phyloP scores from a whole-genome alignment of 2,113 vertebrate species.

The Pelvicachromis taeniatus region DNA sequence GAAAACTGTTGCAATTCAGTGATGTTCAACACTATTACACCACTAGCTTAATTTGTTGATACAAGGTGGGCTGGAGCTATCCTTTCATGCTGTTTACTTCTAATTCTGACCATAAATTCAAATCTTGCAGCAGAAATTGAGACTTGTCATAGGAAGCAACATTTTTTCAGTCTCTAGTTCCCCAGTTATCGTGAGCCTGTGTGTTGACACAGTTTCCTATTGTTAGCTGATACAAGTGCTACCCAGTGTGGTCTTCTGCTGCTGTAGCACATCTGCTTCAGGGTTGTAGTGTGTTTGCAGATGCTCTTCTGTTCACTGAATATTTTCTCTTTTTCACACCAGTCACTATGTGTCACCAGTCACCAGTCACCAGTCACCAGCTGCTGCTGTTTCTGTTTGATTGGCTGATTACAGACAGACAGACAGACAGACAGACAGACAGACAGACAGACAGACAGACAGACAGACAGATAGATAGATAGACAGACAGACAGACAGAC shows the following conservation, averaged over 20 bases:
- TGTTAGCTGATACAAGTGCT: background rate
- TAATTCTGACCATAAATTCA: background rate
- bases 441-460: no score
- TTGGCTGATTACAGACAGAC: background rate
- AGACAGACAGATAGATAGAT: background rate
- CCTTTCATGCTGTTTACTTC: background rate
- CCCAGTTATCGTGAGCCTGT: background rate
- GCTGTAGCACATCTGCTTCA: background rate
- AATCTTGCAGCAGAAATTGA: background rate
- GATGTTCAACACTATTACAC: background rate
- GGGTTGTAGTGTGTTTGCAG: background rate
- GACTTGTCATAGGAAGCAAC: background rate
- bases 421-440: accelerated
- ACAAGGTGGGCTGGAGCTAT: background rate
- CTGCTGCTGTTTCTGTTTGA: background rate
- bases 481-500: accelerated
- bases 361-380: no score
- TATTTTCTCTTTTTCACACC: background rate
- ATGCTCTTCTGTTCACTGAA: background rate
- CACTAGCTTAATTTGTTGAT: background rate
- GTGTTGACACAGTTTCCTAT: background rate
- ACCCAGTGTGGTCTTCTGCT: background rate
- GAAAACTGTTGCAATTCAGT: background rate
- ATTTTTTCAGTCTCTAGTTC: background rate
- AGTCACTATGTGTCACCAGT: background rate